Base-by-base conservation (phyloP, 2,888 invertebrate genomes). In the Penaeus monodon region DNA sequence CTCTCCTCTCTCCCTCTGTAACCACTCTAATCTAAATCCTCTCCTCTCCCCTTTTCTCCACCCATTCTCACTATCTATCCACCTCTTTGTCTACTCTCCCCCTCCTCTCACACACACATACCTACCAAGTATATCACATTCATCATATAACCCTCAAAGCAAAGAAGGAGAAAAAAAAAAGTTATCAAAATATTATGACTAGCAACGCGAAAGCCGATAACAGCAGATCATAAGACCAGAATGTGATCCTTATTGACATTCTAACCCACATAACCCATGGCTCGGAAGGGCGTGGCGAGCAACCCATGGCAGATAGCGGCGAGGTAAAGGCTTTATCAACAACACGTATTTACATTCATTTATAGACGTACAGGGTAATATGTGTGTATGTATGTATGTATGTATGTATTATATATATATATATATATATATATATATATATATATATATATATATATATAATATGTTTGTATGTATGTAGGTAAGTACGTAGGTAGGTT, bases 351-450 rank as follows among this genome's bases (percentile, higher is more conserved):
- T 57, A 3, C 57, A 57, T 57, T 17, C 4, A 57, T 20, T 57
- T 57, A 57, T 57, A 57, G 17, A 57, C 1, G 57, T 57, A 57
- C 17, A 57, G 3, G 14, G 17, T 17, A 12, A 20, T 57, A 57
- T 57, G 17, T 20, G 3, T 57, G 2, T 57, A 57, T 17, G 2
- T 49, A 6, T n/a, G 1, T 14, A 22, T 29, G 20, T 78, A 22
- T 79, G 17, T 79, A 7, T 0, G n/a, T n/a, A n/a, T n/a, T n/a
- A n/a, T n/a, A n/a, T 79, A 29, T 64, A 24, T 79, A 27, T 79
- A 14, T 80, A 38, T 80, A 38, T 80, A 38, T 80, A 20, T 81
- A 27, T 70, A 29, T 81, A 44, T 81, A 24, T 68, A 49, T 70
- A 27, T 66, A 10, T 66, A 33, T 1, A 44, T 38, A n/a, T 49